Evolutionary conservation across 2,113 vertebrate genomes (phyloP).

Genomic region (Thymallus thymallus): DNA sequence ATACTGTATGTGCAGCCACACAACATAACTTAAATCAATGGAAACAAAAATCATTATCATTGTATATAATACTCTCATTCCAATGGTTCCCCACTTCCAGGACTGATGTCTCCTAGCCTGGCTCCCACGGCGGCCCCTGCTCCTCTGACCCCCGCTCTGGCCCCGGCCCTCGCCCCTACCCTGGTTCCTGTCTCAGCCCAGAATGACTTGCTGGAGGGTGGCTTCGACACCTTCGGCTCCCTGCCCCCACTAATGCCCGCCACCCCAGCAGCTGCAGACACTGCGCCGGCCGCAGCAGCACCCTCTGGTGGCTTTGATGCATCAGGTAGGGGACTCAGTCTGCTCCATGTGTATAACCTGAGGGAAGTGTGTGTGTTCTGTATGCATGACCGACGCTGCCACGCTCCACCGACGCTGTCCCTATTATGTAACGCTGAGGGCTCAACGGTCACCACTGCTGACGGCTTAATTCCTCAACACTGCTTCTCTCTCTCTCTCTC

Average conservation of each 20-base stretch:
- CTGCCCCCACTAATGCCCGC: slow-evolving; percentile 50
- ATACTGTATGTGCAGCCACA: too few relatives aligned
- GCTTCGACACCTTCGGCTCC: slow-evolving; percentile 62
- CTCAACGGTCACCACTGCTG: slow-evolving; percentile 37
- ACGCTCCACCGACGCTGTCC: slow-evolving; percentile 38
- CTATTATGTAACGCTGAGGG: slow-evolving; percentile 36
- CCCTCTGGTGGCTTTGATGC: slow-evolving; percentile 86
- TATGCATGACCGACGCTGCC: slow-evolving; percentile 54
- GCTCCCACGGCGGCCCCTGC: slow-evolving; percentile 42
- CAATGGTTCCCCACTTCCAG: slow-evolving; percentile 32
- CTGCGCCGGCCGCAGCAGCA: slow-evolving; percentile 63
- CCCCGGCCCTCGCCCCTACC: slow-evolving; percentile 72
- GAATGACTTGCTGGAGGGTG: slow-evolving; percentile 77
- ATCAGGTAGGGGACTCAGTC: slow-evolving; percentile 79
- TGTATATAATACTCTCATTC: neutral
- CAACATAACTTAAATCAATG: neutral
- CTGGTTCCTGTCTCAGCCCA: slow-evolving; percentile 70
- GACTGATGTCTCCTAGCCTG: slow-evolving; percentile 70
- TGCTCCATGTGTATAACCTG: neutral
- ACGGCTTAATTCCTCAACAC: slow-evolving; percentile 75
- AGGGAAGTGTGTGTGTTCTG: slow-evolving; percentile 20
- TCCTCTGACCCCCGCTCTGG: slow-evolving; percentile 71
- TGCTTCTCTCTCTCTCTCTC: slow-evolving; percentile 80
- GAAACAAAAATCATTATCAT: neutral
- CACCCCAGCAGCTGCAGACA: slow-evolving; percentile 62